Evolutionary conservation across 2,113 vertebrate species (phyloP).

Genomic region (Ornithorhynchus anatinus): DNA sequence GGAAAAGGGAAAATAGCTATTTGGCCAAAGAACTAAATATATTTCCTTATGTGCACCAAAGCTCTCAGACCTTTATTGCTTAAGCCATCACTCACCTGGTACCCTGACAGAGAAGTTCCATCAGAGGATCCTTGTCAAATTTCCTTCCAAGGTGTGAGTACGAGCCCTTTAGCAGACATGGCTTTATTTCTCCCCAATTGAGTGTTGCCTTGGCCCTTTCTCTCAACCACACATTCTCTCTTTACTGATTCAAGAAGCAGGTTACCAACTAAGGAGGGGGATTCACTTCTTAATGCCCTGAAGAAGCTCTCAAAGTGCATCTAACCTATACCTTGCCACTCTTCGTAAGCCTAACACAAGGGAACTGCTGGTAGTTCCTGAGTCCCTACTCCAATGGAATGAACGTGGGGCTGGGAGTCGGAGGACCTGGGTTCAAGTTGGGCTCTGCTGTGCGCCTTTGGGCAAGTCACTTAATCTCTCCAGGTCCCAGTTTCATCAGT

Average conservation of each 20-base stretch:
- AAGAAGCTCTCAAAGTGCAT: not conserved
- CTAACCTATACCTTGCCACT: too few species aligned
- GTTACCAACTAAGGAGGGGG: too few species aligned
- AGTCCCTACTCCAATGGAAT: too few species aligned
- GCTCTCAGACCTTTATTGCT: not conserved
- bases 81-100: not conserved
- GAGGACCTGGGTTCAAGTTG: too few species aligned
- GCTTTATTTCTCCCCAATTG: not conserved
- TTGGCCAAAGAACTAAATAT: not conserved
- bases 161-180: not conserved
- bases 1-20: not conserved
- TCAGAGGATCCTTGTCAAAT: not conserved
- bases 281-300: not conserved
- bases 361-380: too few species aligned
- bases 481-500: too few species aligned
- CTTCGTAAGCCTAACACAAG: too few species aligned
- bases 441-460: too few species aligned
- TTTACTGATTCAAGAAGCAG: too few species aligned
- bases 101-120: not conserved
- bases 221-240: not conserved
- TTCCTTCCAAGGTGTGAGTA: not conserved
- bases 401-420: too few species aligned
- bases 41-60: not conserved
- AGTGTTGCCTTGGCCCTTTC: not conserved
- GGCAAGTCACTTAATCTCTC: too few species aligned